Evolutionary conservation across 92 coral and sea anemone genomes (phyloP).

Genomic region (Paramuricea clavata): DNA sequence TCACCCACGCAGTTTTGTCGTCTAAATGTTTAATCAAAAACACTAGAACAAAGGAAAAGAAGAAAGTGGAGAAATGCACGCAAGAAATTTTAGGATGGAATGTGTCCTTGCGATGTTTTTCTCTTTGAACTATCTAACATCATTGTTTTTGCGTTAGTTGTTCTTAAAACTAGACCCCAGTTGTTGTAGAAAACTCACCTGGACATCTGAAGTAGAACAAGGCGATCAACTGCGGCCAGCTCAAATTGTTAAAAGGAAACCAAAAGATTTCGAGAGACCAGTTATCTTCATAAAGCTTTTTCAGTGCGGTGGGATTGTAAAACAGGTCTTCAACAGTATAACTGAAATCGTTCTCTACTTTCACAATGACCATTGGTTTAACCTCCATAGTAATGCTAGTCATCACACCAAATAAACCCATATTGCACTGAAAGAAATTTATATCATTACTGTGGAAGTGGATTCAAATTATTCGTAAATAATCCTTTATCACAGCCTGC

Average conservation of each 20-base stretch:
- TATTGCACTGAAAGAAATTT: slow-evolving; percentile 61
- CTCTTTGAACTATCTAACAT: too few relatives aligned
- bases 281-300: slow-evolving; percentile 52
- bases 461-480: background rate
- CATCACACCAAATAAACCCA: slow-evolving; percentile 78
- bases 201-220: background rate
- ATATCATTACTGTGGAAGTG: background rate
- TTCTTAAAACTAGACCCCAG: too few relatives aligned
- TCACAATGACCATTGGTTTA: slow-evolving; percentile 72
- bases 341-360: slow-evolving; percentile 58
- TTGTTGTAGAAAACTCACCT: slow-evolving; percentile 1
- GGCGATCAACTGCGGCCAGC: slow-evolving; percentile 38
- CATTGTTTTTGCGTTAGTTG: too few relatives aligned
- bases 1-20: too few relatives aligned
- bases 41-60: too few relatives aligned
- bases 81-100: too few relatives aligned
- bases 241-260: slow-evolving; percentile 73
- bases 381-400: slow-evolving; percentile 68
- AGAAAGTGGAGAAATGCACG: too few relatives aligned
- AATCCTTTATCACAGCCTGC: background rate
- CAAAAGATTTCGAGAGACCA: slow-evolving; percentile 80
- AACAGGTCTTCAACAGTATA: slow-evolving; percentile 61
- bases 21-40: too few relatives aligned
- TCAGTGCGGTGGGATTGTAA: slow-evolving; percentile 48
- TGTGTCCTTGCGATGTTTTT: too few relatives aligned